phyloP scores from a whole-genome alignment of 2,113 vertebrate genomes.

The Andinoacara biseriatus region DNA sequence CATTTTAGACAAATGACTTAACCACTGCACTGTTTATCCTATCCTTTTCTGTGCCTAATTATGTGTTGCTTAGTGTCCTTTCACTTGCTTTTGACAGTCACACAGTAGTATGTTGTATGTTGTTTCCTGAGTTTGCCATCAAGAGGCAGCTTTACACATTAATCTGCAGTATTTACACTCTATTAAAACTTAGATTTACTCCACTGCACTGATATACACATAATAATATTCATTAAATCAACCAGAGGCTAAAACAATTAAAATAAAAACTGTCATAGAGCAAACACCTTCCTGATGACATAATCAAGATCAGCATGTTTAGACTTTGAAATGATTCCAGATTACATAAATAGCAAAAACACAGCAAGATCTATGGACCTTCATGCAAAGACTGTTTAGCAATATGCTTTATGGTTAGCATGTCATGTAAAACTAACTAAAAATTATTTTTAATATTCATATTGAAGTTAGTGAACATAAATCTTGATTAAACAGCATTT shows the following conservation, averaged over 20 bases:
- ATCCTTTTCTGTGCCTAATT: no score
- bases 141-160: no score
- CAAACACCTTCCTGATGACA: neutral
- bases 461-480: neutral
- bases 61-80: no score
- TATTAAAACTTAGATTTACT: neutral
- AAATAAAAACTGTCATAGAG: neutral
- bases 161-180: neutral
- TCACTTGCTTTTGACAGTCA: no score
- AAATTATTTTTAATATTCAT: neutral
- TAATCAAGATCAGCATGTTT: neutral
- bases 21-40: no score
- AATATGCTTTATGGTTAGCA: no score
- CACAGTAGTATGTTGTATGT: no score
- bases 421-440: neutral
- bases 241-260: neutral
- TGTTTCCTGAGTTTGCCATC: no score
- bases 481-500: neutral
- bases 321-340: neutral
- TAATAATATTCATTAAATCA: neutral
- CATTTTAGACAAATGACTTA: no score
- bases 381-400: neutral
- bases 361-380: neutral
- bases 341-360: neutral
- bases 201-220: rapidly evolving